phyloP scores from a whole-genome alignment of 2,888 invertebrate genomes.

The Tillus elongatus region DNA sequence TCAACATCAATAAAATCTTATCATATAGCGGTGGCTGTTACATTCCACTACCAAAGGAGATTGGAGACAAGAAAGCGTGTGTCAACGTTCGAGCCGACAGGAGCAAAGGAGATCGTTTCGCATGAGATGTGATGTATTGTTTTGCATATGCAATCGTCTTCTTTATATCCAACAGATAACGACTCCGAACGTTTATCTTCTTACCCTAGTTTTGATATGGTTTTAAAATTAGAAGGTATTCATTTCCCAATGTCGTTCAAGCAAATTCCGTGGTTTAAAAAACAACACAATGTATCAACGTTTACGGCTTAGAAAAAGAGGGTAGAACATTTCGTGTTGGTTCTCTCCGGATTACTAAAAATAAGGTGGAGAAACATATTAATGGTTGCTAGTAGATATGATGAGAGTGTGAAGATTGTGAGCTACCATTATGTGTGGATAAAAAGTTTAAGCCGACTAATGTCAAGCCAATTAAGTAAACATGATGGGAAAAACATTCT shows the following conservation, averaged over 20 bases:
- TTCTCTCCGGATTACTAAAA: conserved; percentile 5
- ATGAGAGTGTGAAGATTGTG: conserved; percentile 11
- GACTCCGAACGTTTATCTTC: neutral
- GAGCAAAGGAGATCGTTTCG: too few species aligned
- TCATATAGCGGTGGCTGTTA: conserved; percentile 14
- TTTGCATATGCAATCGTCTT: conserved; percentile 20
- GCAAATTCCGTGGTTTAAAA: conserved; percentile 12
- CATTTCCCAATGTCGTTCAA: conserved; percentile 11
- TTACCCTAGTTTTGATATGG: conserved; percentile 4
- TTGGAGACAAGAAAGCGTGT: conserved; percentile 16
- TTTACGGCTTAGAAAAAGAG: conserved; percentile 11
- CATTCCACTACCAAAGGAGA: conserved; percentile 15
- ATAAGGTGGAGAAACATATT: conserved; percentile 10
- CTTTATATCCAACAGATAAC: conserved; percentile 4
- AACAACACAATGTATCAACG: conserved; percentile 13
- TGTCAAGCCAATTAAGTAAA: too few species aligned
- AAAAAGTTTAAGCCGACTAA: too few species aligned
- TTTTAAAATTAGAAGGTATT: conserved; percentile 7
- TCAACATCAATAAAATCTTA: conserved; percentile 15
- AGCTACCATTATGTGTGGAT: too few species aligned
- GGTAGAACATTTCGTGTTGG: neutral
- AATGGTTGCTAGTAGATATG: conserved; percentile 10
- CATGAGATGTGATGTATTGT: too few species aligned
- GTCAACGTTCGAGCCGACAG: conserved; percentile 21
- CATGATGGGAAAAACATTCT: too few species aligned